Conservation (phyloP, 2,888 invertebrate species). For the Hypercompe scribonia region DNA sequence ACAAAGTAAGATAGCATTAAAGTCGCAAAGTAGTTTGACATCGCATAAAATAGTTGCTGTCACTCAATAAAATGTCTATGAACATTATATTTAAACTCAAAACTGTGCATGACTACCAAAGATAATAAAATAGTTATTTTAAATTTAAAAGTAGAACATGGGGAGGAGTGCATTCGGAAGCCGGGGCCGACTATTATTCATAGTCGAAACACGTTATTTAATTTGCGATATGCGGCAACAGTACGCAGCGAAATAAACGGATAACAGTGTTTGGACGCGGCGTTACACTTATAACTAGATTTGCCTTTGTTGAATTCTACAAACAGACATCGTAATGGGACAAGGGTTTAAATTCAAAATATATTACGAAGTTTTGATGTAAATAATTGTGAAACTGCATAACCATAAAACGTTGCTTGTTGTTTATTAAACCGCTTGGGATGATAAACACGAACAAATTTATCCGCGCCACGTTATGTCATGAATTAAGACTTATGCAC, state of each 20-base stretch:
- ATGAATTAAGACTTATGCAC: conserved; percentile 73
- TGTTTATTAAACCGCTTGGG: conserved; percentile 65
- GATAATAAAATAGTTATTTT: conserved; percentile 60
- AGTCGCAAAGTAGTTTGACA: not conserved
- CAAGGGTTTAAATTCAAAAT: conserved; percentile 77
- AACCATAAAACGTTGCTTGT: conserved; percentile 60
- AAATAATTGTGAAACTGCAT: conserved; percentile 63
- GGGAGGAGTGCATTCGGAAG: conserved; percentile 54
- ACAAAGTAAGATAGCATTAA: not conserved
- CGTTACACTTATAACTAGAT: conserved; percentile 81
- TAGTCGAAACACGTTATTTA: conserved; percentile 80
- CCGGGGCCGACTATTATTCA: conserved; percentile 64
- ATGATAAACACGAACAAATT: conserved; percentile 73
- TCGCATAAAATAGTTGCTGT: conserved; percentile 18
- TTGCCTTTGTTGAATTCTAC: conserved; percentile 78
- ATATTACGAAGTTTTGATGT: conserved; percentile 67
- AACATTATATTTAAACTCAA: conserved; percentile 35
- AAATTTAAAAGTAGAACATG: conserved; percentile 64
- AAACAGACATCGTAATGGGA: conserved; percentile 74
- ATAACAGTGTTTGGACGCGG: conserved; percentile 70
- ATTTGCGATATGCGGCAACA: conserved; percentile 79
- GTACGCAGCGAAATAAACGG: conserved; percentile 77
- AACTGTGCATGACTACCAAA: conserved; percentile 41
- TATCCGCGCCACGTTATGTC: conserved; percentile 70
- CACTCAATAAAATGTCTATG: conserved; percentile 21